Evolutionary conservation across 2,113 vertebrate species (phyloP).

Genomic region (Cyanistes caeruleus): DNA sequence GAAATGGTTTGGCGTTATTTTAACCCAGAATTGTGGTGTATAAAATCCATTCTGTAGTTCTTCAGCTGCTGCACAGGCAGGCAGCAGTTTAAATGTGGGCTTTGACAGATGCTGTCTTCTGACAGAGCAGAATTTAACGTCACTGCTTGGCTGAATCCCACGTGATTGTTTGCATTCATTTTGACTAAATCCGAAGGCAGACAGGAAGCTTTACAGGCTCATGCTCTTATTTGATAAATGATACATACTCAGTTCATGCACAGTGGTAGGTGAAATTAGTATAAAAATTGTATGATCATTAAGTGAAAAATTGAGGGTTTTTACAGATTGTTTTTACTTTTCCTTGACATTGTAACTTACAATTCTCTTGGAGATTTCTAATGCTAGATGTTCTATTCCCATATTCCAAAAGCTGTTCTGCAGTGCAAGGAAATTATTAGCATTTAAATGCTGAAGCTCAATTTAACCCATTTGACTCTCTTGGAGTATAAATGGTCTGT

Average conservation of each 20-base stretch:
- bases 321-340: slow-evolving; percentile 28
- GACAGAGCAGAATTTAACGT: slow-evolving; percentile 87
- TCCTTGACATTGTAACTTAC: background rate
- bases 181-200: slow-evolving; percentile 77
- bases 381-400: background rate
- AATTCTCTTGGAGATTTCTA: slow-evolving; percentile 37
- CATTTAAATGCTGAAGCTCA: background rate
- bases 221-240: slow-evolving; percentile 54
- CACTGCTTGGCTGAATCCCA: slow-evolving; percentile 81
- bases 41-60: slow-evolving; percentile 72
- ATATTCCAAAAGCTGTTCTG: slow-evolving; percentile 35
- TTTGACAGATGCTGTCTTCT: slow-evolving; percentile 87
- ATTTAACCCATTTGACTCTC: slow-evolving; percentile 51
- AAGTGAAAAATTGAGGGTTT: slow-evolving; percentile 43
- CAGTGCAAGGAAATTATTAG: slow-evolving; percentile 8
- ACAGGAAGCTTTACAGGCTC: slow-evolving; percentile 60
- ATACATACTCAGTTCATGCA: background rate
- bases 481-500: background rate
- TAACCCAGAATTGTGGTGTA: slow-evolving; percentile 55
- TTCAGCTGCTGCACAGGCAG: slow-evolving; percentile 78
- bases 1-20: slow-evolving; percentile 60
- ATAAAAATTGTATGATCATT: slow-evolving; percentile 40
- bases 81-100: slow-evolving; percentile 84
- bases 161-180: slow-evolving; percentile 86
- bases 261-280: slow-evolving; percentile 39